These are phyloP conservation scores for Ivindomyrus marchei DNA, from an alignment of 2,113 vertebrate genomes.

Conservation along the genomic window DNA sequence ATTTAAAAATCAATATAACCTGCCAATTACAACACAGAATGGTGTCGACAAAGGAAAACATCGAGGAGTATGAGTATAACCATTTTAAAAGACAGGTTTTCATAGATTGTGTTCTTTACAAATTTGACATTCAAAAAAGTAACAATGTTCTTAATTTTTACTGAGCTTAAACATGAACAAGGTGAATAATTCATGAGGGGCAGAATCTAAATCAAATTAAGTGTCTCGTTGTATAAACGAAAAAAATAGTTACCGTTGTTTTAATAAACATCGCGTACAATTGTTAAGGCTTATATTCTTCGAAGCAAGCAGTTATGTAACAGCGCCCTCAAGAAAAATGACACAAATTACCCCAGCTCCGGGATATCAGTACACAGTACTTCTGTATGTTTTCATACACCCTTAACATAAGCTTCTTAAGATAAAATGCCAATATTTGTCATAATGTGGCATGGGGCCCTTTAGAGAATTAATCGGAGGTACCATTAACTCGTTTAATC, in stretches of 20 bases:
- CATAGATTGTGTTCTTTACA: not conserved
- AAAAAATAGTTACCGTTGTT: not conserved
- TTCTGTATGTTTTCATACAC: not conserved
- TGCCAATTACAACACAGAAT: not conserved
- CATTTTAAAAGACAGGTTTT: not conserved
- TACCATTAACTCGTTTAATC: not conserved
- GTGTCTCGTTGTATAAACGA: not conserved
- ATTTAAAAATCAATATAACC: not conserved
- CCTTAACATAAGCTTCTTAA: not conserved
- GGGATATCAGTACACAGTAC: not conserved
- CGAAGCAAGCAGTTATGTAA: not conserved
- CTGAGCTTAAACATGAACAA: not conserved
- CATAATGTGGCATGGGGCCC: not conserved
- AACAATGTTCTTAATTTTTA: not conserved
- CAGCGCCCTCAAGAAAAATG: not conserved
- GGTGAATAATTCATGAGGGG: not conserved
- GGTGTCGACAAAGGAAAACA: not conserved
- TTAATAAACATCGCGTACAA: not conserved
- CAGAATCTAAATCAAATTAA: not conserved
- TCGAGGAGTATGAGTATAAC: not conserved
- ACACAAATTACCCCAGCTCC: not conserved
- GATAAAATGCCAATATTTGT: not conserved
- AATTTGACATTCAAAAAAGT: not conserved
- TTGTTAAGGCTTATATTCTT: not conserved
- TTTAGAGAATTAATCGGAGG: not conserved